Base-by-base conservation (phyloP, 2,888 invertebrate species). In the Polydesmus complanatus region DNA sequence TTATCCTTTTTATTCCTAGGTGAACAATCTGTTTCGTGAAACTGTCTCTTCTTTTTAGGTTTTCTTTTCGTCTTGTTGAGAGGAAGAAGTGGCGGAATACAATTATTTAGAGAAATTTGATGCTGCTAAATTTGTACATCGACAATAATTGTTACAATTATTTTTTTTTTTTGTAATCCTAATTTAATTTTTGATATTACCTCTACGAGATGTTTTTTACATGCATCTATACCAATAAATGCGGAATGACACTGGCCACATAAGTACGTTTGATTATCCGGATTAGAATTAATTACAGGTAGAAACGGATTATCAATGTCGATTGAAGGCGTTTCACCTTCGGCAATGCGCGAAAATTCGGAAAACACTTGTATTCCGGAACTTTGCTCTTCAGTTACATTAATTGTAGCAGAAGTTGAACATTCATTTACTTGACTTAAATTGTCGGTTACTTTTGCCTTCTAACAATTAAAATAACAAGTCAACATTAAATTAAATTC, bases 191-290 rank as follows among this genome's bases (percentile, higher is more conserved):
- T 22, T 8, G 21, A 56, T 19, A 51, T 58, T 59, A 64, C 71
- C 22, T 68, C 56, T 25, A 70, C 65, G 71, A 74, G 72, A 61
- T 74, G 74, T 23, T 65, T 62, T 54, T 72, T 71, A 63, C 73
- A 73, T 18, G 70, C 69, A 2, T 73, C 72, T 21, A 74, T 70
- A 23, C 65, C 68, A 48, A 65, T 65, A 64, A 73, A 74, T 1
- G 71, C 72, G 27, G 69, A 65, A 60, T 69, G 70, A 62, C 74
- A 74, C 58, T 71, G 70, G 2, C 73, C 73, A 68, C 74, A 74
- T 2, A 73, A 65, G 63, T 71, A 73, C 54, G 72, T 64, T 56
- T 72, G 65, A 23, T 64, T 64, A 49, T 66, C 62, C 37, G 55
- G 63, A 14, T 51, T 18, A 19, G 47, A 2, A 55, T 57, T 49